Conservation (phyloP, 2,113 vertebrate genomes). For the Calyptommatus sinebrachiatus region DNA sequence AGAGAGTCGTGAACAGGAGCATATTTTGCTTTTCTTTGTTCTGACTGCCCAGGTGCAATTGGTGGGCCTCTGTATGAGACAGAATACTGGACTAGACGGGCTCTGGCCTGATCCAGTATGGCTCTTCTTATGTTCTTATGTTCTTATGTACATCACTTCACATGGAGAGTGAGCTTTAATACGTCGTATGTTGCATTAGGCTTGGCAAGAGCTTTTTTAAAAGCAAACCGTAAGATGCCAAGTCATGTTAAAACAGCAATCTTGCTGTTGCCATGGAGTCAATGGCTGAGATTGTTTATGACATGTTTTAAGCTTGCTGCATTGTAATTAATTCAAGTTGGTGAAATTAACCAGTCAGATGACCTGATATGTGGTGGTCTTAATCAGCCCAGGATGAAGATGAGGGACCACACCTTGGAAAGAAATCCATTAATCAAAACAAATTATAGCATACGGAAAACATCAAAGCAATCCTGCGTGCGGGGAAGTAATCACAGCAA, state of each 20-base stretch:
- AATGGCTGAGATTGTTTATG: constrained; percentile 51
- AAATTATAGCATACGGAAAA: constrained; percentile 56
- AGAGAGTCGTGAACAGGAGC: no score
- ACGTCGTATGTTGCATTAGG: constrained; percentile 18
- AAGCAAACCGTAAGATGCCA: constrained; percentile 20
- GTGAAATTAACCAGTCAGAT: constrained; percentile 54
- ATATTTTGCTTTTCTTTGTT: no score
- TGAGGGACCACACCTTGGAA: constrained; percentile 55
- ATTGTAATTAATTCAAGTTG: constrained; percentile 57
- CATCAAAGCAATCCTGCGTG: constrained; percentile 46
- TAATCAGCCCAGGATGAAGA: constrained; percentile 61
- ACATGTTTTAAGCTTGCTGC: constrained; percentile 49
- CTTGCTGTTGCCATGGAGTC: constrained; percentile 42
- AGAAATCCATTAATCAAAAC: constrained; percentile 68
- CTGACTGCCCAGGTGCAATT: no score
- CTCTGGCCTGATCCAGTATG: no score
- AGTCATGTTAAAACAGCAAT: constrained; percentile 48
- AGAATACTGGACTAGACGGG: no score
- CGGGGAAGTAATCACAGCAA: constrained; percentile 55
- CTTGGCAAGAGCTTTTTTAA: constrained; percentile 13
- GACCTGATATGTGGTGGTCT: constrained; percentile 61
- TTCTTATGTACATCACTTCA: constrained; percentile 20
- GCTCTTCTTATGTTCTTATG: no score
- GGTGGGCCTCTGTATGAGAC: no score
- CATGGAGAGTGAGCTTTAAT: constrained; percentile 14